Evolutionary conservation across 2,888 invertebrate genomes (phyloP).

Genomic region (Mesodorylaimus sp.): DNA sequence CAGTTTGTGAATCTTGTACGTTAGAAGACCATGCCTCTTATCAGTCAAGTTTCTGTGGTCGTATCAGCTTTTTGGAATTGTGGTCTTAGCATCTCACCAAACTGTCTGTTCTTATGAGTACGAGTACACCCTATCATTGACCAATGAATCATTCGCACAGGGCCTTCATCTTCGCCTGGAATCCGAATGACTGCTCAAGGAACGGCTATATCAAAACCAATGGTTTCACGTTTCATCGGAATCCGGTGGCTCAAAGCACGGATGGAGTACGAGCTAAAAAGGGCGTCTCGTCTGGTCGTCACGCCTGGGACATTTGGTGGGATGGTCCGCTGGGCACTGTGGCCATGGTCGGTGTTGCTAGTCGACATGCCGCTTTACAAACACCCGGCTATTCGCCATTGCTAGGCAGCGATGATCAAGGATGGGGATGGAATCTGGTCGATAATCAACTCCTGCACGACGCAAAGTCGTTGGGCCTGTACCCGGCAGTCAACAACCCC

Average conservation of each 20-base stretch:
- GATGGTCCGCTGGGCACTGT: slow-evolving; percentile 83
- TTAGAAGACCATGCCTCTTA: too few species aligned
- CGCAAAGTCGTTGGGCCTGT: slow-evolving; percentile 80
- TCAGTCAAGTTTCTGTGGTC: too few species aligned
- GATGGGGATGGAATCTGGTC: slow-evolving; percentile 99
- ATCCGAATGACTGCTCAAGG: slow-evolving; percentile 83
- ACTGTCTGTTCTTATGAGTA: not conserved
- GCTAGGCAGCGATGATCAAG: slow-evolving; percentile 82
- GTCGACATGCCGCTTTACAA: slow-evolving; percentile 68
- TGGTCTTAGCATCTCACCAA: not conserved
- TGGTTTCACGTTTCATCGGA: slow-evolving; percentile 89
- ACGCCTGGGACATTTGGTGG: slow-evolving; percentile 96
- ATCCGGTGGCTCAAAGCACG: slow-evolving; percentile 94
- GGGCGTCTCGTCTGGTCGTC: slow-evolving; percentile 67
- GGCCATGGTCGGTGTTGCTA: slow-evolving; percentile 84
- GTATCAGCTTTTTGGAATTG: too few species aligned
- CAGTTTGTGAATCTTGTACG: too few species aligned
- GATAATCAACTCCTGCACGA: slow-evolving; percentile 90
- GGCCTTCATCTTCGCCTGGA: slow-evolving; percentile 89
- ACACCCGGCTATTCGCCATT: slow-evolving; percentile 87
- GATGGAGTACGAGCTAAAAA: slow-evolving; percentile 71
- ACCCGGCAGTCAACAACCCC: slow-evolving; percentile 69
- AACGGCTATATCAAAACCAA: slow-evolving; percentile 90
- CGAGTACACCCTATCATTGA: not conserved
- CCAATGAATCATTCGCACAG: slow-evolving; percentile 13